Base-by-base conservation (phyloP, 2,113 vertebrate species). In the Merops nubicus region DNA sequence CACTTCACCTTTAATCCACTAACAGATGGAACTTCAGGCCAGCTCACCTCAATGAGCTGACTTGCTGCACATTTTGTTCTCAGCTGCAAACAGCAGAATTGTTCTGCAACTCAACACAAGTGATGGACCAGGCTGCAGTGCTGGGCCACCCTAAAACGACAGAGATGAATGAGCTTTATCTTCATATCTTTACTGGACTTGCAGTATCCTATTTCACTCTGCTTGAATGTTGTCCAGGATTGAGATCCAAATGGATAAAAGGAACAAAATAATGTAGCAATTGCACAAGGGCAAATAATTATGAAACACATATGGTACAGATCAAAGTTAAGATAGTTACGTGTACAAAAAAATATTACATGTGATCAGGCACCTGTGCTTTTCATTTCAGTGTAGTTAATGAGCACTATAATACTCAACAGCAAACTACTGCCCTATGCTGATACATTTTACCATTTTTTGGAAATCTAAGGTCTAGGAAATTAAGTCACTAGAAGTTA, bases 221-320 rank as follows among this genome's bases (percentile, higher is more conserved):
- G 36, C 45, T 89, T 82, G 59, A 63, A 83, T 3, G 4, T 15
- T 54, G 11, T 51, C 88, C 85, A 86, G 53, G 64, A 59, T 5
- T 70, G 47, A 89, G 23, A 80, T 74, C 64, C 36, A 81, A 85
- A 76, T 4, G 19, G 21, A 78, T 38, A 64, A 48, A 75, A 69
- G 1, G 33, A 91, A 81, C 6, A 38, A 89, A 89, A 59, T n/a
- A 76, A 82, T 2, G 1, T 21, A 77, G 42, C 79, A 78, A 60
- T 62, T 68, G 6, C 85, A 76, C n/a, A 91, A 95, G 68, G n/a
- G 67, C 82, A 97, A 97, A 93, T 84, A 88, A 40, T 96, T 89
- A 89, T 60, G 89, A 93, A 96, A 96, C 25, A 5, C 18, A 29
- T n/a, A 62, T 57, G n/a, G 22, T 62, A 69, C 62, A 91, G 50